Evolutionary conservation across 2,888 invertebrate genomes (phyloP).

Genomic region (Achlya flavicornis): DNA sequence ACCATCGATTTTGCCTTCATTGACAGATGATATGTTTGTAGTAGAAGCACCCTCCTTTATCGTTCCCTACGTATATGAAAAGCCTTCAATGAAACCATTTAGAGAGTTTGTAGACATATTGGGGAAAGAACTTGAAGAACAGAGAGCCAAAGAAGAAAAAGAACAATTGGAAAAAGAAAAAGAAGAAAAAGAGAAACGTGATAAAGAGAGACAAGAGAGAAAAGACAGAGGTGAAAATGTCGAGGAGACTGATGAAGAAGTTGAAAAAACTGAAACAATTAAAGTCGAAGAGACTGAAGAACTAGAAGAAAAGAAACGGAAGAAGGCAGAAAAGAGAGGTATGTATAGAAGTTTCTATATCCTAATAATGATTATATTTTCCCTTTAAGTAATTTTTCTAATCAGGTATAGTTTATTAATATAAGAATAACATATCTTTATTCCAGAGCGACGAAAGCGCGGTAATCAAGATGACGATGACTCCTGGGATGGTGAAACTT

Average conservation of each 20-base stretch:
- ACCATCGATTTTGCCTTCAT: slow-evolving; percentile 89
- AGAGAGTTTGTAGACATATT: slow-evolving; percentile 88
- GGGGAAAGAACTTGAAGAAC: slow-evolving; percentile 85
- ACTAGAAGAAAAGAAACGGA: slow-evolving; percentile 51
- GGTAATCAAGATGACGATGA: slow-evolving; percentile 79
- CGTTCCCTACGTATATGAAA: slow-evolving; percentile 96
- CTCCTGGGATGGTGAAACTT: slow-evolving; percentile 83
- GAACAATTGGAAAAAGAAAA: slow-evolving; percentile 60
- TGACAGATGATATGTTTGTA: slow-evolving; percentile 96
- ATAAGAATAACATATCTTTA: neutral
- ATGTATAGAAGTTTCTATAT: slow-evolving; percentile 17
- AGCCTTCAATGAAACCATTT: slow-evolving; percentile 91
- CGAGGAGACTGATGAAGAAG: slow-evolving; percentile 50
- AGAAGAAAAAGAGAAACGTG: slow-evolving; percentile 59
- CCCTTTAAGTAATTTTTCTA: neutral
- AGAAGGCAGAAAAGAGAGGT: slow-evolving; percentile 63
- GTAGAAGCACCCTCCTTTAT: slow-evolving; percentile 97
- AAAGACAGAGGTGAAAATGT: slow-evolving; percentile 55
- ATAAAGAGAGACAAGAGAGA: slow-evolving; percentile 50
- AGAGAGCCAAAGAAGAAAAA: slow-evolving; percentile 82
- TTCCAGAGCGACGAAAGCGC: slow-evolving; percentile 54
- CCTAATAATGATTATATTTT: neutral
- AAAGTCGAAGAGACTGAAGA: slow-evolving; percentile 44
- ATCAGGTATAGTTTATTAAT: neutral
- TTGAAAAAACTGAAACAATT: slow-evolving; percentile 31